Base-by-base conservation (phyloP, 2,113 vertebrate species). In the Erinaceus europaeus region DNA sequence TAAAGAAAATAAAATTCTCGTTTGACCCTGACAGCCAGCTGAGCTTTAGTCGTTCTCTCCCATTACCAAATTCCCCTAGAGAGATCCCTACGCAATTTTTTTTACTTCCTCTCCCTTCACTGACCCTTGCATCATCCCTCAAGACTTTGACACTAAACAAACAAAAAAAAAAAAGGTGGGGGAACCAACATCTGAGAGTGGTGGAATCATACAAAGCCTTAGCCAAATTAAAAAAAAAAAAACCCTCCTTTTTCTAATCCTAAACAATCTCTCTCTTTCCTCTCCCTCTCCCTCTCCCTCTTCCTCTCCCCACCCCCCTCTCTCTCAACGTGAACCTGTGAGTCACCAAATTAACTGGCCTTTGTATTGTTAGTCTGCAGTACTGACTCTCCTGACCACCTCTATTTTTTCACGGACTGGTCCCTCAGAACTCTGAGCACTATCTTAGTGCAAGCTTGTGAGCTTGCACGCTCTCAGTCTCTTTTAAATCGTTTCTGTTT, bases 131-230 rank as follows among this genome's bases (percentile, higher is more conserved):
- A 21, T 8, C 21, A 55, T 59, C 62, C 13, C 84, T 83, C 29
- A 76, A 71, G 62, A 21, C 72, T 91, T 82, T 50, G 55, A 88
- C 76, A 27, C 42, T 73, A 82, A 65, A 73, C 52, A 85, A 68
- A 55, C 57, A 65, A n/a, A n/a, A n/a, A n/a, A n/a, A n/a, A n/a
- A n/a, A n/a, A n/a, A n/a, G n/a, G n/a, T n/a, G n/a, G n/a, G n/a
- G n/a, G n/a, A n/a, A n/a, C n/a, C n/a, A n/a, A n/a, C n/a, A n/a
- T n/a, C n/a, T n/a, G n/a, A n/a, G n/a, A n/a, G n/a, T n/a, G n/a
- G n/a, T n/a, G n/a, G n/a, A n/a, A n/a, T n/a, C n/a, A n/a, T n/a
- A n/a, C n/a, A n/a, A n/a, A n/a, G n/a, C n/a, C n/a, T n/a, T n/a
- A n/a, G n/a, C n/a, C n/a, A n/a, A n/a, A n/a, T n/a, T n/a, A n/a